Base-by-base conservation (phyloP, 92 coral and sea anemone genomes). In the Bergia puertoricense region DNA sequence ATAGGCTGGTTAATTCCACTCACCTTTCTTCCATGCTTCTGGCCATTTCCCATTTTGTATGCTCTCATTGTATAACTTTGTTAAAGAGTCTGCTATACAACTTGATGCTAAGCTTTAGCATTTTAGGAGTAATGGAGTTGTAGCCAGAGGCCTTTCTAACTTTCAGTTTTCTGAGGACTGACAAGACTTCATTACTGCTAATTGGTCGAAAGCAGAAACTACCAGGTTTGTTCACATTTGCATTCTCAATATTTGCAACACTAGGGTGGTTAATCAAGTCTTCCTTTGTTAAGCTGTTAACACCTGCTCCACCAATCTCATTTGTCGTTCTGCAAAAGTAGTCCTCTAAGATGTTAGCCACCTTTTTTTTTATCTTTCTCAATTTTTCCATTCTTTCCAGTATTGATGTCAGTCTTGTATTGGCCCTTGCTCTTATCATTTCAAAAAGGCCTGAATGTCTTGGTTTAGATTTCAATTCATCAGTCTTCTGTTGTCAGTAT, bases 221-320 rank as follows among this genome's bases (percentile, higher is more conserved):
- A 18, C 23, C 23, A 36, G 75, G 56, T 56, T 86, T 87, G 57
- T 14, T 72, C 74, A 83, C 79, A 48, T 68, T 89, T 80, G 88
- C 85, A 57, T 85, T 80, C 9, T 18, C 37, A 4, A 91, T 91
- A 30, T 78, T 85, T 0, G 42, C 50, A 8, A 92, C 38, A 40
- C 94, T 85, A 42, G 92, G 92, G 79, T 89, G 92, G 79, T 77
- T 85, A 44, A 10, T 48, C 69, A 89, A 90, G 79, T 91, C 94
- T n/a, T 89, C 85, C 71, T 89, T 87, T 66, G 91, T 79, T 62
- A 85, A 43, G 76, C 76, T 62, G 40, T 88, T 71, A 81, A 82
- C 81, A 69, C 46, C 69, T 88, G 88, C 84, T 86, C 92, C 92
- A 79, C 92, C 94, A 74, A 92, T 92, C 41, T 89, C 88, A 81